Evolutionary conservation across 2,888 invertebrate genomes (phyloP).

Genomic region (Arenicola marina): DNA sequence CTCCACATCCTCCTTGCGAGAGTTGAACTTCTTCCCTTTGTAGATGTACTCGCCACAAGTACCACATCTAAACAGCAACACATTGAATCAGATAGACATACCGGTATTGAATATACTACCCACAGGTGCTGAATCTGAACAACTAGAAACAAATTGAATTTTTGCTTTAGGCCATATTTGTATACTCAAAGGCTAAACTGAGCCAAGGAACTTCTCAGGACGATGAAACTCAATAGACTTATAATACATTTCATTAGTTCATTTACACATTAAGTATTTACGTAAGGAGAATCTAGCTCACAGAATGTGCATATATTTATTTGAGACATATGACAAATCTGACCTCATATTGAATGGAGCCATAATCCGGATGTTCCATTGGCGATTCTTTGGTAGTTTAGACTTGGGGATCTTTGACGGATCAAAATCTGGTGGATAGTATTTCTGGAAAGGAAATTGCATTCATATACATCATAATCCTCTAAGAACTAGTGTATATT

Average conservation of each 20-base stretch:
- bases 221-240: background rate
- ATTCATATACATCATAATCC: too few relatives aligned
- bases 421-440: constrained; percentile 72
- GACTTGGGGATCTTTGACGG: constrained; percentile 98
- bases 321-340: constrained; percentile 13
- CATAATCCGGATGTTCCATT: constrained; percentile 98
- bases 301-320: background rate
- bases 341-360: constrained; percentile 98
- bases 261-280: too few relatives aligned
- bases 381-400: constrained; percentile 76
- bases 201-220: too few relatives aligned
- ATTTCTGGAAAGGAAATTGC: constrained; percentile 35
- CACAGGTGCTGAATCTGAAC: background rate
- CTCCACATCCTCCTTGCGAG: constrained; percentile 97
- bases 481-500: too few relatives aligned
- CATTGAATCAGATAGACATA: background rate
- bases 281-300: background rate
- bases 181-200: too few relatives aligned
- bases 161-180: background rate
- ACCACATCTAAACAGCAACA: constrained; percentile 70
- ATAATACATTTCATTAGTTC: too few relatives aligned
- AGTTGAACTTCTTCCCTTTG: constrained; percentile 98
- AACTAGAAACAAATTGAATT: background rate
- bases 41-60: constrained; percentile 99
- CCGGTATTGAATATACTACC: background rate